Evolutionary conservation across 2,113 vertebrate species (phyloP).

Genomic region (Entelurus aequoreus): DNA sequence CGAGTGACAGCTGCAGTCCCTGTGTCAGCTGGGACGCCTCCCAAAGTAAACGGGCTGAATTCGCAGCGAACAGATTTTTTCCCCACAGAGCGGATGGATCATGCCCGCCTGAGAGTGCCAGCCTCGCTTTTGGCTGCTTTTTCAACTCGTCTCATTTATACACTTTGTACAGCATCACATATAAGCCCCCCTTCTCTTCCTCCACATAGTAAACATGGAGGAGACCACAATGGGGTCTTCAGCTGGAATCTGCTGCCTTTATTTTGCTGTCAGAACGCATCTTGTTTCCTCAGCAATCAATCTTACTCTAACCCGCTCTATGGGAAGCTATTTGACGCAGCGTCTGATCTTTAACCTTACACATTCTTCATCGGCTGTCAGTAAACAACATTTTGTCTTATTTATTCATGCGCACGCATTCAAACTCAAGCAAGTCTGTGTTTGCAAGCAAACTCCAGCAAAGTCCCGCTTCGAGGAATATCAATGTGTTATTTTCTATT

Average conservation of each 20-base stretch:
- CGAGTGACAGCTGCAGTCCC: conserved; percentile 18
- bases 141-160: conserved; percentile 35
- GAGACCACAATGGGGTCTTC: conserved; percentile 19
- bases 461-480: conserved; percentile 3
- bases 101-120: conserved; percentile 13
- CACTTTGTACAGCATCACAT: conserved; percentile 29
- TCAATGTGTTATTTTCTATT: conserved; percentile 9
- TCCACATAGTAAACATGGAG: conserved; percentile 29
- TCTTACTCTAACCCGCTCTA: conserved; percentile 30
- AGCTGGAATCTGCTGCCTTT: conserved; percentile 23
- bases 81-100: conserved; percentile 25
- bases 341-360: conserved; percentile 31
- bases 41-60: conserved; percentile 37
- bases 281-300: conserved; percentile 23
- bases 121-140: conserved; percentile 26
- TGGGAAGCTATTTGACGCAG: conserved; percentile 22
- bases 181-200: conserved; percentile 6
- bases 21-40: conserved; percentile 14
- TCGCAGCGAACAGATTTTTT: conserved; percentile 27
- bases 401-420: conserved; percentile 28
- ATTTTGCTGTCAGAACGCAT: conserved; percentile 6
- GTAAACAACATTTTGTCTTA: conserved; percentile 23
- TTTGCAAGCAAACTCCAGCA: neutral
- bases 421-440: conserved; percentile 17
- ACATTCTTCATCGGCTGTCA: conserved; percentile 18